Base-by-base conservation (phyloP, 2,797 vertebrate species). In the Pipistrellus pipistrellus region DNA sequence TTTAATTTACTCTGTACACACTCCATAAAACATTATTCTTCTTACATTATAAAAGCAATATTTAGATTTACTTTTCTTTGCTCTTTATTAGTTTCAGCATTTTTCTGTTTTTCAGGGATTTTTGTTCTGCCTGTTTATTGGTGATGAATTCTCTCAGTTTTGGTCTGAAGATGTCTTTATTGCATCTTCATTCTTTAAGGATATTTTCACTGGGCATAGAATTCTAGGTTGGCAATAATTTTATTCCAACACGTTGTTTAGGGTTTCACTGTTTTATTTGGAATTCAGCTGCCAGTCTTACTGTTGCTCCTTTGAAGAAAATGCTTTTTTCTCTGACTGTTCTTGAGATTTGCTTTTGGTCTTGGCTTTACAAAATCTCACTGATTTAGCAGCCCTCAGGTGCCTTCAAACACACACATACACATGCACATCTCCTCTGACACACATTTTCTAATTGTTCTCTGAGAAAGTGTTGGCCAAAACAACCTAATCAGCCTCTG, bases 121-220 rank as follows among this genome's bases (percentile, higher is more conserved):
- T 88, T 92, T 78, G 25, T 78, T 78, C 55, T n/a, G 53, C 21
- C 69, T 78, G 3, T 64, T 20, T 73, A 14, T 87, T 64, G 18
- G 46, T 82, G 53, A 92, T 46, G n/a, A 88, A 78, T 72, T 88
- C 53, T 87, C 46, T 72, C 44, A 55, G 2, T 23, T 88, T 55
- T 73, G n/a, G 4, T 27, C n/a, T 82, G 35, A 80, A 86, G 78
- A 78, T 78, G 35, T 64, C n/a, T 72, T 84, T 69, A 87, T 86
- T 57, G 75, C 41, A 87, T 59, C 84, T 91, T 91, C 17, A 30
- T 12, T 82, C 72, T 85, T 95, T 66, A 85, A 85, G 41, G 48
- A 21, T 68, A 59, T 59, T 85, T 83, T 75, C 75, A 59, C 13
- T 44, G 38, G 73, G 35, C n/a, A 25, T 59, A 73, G 53, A 75